Evolutionary conservation across 2,888 invertebrate species (phyloP).

Genomic region (Adineta ricciae): DNA sequence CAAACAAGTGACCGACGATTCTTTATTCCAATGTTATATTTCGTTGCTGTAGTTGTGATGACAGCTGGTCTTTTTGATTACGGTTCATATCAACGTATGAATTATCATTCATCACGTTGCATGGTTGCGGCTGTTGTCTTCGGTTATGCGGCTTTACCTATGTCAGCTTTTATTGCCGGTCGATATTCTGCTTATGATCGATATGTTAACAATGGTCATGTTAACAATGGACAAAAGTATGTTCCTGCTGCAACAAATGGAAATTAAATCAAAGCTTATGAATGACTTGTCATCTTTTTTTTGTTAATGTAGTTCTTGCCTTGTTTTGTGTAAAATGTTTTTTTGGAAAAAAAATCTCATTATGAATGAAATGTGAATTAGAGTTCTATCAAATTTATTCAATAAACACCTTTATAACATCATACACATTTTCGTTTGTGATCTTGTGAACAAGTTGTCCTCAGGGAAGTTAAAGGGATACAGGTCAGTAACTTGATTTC

Average conservation of each 20-base stretch:
- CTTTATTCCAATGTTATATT: background rate
- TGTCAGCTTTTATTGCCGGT: background rate
- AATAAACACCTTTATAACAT: background rate
- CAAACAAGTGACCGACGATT: background rate
- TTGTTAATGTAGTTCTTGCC: background rate
- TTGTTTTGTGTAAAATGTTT: background rate
- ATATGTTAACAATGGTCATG: background rate
- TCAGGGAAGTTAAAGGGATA: no score
- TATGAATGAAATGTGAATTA: background rate
- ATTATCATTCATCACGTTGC: background rate
- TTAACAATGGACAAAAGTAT: background rate
- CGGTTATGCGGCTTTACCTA: background rate
- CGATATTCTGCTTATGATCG: background rate
- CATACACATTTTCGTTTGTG: background rate
- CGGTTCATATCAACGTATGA: background rate
- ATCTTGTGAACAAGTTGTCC: no score
- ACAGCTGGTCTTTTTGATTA: constrained; percentile 3
- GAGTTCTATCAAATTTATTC: background rate
- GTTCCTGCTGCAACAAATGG: background rate
- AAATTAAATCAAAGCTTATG: background rate
- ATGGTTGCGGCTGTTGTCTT: background rate
- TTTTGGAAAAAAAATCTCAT: background rate
- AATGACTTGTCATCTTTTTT: background rate
- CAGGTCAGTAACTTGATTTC: no score
- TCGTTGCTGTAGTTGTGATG: background rate